Percentiles rank a stretch among this genome's conserved stretches.
Conservation (phyloP, 2,888 invertebrate genomes). For the Helobdella robusta region DNA sequence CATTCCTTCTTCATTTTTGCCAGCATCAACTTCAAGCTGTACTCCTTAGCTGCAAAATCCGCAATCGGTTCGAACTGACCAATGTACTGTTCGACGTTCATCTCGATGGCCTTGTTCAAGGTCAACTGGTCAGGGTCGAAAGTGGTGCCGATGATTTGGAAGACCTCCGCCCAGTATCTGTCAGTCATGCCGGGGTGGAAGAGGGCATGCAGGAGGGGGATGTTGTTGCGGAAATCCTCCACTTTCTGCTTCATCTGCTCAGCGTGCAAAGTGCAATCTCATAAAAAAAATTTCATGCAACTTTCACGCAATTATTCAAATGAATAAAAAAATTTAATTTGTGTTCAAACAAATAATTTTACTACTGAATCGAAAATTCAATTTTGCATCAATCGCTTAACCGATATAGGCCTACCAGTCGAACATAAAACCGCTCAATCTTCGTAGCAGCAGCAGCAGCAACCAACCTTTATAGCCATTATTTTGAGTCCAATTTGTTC, state of each 20-base stretch:
- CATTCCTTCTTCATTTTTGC: constrained; percentile 82
- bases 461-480: constrained; percentile 17
- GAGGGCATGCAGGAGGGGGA: constrained; percentile 82
- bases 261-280: no score
- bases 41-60: constrained; percentile 90
- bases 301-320: no score
- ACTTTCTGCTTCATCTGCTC: constrained; percentile 60
- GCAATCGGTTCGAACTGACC: constrained; percentile 81
- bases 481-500: constrained; percentile 12
- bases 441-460: no score
- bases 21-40: constrained; percentile 77
- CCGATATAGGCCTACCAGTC: no score
- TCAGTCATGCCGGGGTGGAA: constrained; percentile 70
- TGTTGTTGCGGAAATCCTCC: constrained; percentile 66
- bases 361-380: no score
- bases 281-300: no score
- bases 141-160: constrained; percentile 86
- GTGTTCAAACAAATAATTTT: no score
- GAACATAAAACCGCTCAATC: no score
- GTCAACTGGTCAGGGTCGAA: constrained; percentile 69
- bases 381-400: no score
- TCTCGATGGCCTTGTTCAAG: constrained; percentile 73
- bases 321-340: no score
- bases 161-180: constrained; percentile 57
- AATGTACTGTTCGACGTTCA: constrained; percentile 73